Conservation (phyloP, 2,113 vertebrate species). For the Platichthys flesus region DNA sequence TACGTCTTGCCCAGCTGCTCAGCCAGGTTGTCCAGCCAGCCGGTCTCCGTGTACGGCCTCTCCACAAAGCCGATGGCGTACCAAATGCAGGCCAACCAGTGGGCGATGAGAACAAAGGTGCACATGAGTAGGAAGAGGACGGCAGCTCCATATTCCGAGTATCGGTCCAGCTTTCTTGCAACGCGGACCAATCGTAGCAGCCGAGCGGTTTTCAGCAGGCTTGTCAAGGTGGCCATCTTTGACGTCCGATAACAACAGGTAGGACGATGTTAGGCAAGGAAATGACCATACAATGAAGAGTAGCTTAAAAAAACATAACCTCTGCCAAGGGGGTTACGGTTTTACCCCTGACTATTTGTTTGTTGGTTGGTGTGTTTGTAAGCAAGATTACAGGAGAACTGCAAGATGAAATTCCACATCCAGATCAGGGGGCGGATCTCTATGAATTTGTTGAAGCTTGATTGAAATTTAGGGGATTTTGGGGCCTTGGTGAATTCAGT, state of each 20-base stretch:
- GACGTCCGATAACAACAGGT: conserved; percentile 55
- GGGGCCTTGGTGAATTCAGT: too few species aligned
- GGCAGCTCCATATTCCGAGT: conserved; percentile 91
- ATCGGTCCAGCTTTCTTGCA: conserved; percentile 91
- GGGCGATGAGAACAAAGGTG: conserved; percentile 92
- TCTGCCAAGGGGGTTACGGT: too few species aligned
- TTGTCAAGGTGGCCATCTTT: conserved; percentile 87
- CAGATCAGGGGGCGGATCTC: too few species aligned
- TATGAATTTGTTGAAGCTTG: too few species aligned
- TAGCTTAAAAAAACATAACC: too few species aligned
- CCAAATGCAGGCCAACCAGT: conserved; percentile 96
- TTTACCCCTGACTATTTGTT: too few species aligned
- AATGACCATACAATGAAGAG: background rate
- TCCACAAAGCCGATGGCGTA: conserved; percentile 94
- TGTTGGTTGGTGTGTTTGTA: too few species aligned
- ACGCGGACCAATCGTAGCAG: conserved; percentile 92
- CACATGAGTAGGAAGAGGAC: conserved; percentile 95
- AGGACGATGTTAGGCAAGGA: conserved; percentile 24
- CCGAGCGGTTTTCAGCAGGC: conserved; percentile 93
- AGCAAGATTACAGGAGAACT: too few species aligned
- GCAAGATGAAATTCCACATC: too few species aligned
- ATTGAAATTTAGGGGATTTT: too few species aligned
- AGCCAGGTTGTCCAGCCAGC: conserved; percentile 95
- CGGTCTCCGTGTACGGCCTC: conserved; percentile 94
- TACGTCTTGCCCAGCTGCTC: conserved; percentile 93